These are phyloP conservation scores for Trigoniulus corallinus DNA, from an alignment of 1,140 invertebrate genomes.

Conservation along the genomic window DNA sequence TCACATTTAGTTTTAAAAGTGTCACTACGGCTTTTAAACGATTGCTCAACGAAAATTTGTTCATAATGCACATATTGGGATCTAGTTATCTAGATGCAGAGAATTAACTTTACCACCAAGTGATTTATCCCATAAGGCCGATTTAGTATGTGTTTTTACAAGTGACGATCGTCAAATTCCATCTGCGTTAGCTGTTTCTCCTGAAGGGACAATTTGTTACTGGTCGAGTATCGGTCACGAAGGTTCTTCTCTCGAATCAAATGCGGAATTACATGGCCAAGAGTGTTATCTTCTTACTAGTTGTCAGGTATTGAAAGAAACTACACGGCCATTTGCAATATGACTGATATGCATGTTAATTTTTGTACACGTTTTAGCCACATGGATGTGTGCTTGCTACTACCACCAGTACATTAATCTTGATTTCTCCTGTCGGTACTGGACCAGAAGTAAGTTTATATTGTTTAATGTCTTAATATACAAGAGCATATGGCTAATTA, in stretches of 20 bases:
- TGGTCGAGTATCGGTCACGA: conserved; percentile 83
- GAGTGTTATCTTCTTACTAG: conserved; percentile 57
- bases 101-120: conserved; percentile 77
- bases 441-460: conserved; percentile 35
- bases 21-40: not conserved
- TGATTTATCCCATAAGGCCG: conserved; percentile 78
- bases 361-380: conserved; percentile 35
- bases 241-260: conserved; percentile 62
- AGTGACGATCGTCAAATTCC: conserved; percentile 49
- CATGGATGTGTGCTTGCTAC: conserved; percentile 70
- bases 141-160: conserved; percentile 63
- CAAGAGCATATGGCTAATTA: not conserved
- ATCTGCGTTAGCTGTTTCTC: conserved; percentile 78
- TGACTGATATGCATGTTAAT: not conserved
- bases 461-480: not conserved
- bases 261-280: conserved; percentile 56
- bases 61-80: conserved; percentile 15
- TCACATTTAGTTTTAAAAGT: not conserved
- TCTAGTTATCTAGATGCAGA: conserved; percentile 40
- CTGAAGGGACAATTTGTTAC: conserved; percentile 76
- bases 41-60: not conserved
- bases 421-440: conserved; percentile 34
- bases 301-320: conserved; percentile 9
- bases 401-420: conserved; percentile 70
- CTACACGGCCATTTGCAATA: not conserved